Conservation (phyloP, 2,797 vertebrate genomes). For the Vespertilio murinus region DNA sequence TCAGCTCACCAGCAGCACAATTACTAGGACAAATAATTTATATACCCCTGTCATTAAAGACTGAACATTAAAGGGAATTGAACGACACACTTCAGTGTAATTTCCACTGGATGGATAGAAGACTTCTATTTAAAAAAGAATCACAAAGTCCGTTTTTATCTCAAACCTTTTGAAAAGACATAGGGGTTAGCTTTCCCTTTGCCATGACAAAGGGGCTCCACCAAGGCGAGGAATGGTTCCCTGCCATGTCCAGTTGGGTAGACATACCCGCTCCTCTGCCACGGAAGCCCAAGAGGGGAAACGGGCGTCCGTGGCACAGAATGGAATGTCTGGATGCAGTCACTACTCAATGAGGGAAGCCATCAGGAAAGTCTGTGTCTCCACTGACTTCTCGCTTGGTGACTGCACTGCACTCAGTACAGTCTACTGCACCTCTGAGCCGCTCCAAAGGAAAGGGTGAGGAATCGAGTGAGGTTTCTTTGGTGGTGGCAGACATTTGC, state of each 20-base stretch:
- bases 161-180: slow-evolving; percentile 49
- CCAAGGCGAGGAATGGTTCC: background rate
- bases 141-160: slow-evolving; percentile 61
- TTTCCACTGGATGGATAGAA: slow-evolving; percentile 48
- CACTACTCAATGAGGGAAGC: background rate
- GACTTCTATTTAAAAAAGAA: slow-evolving; percentile 42
- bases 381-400: background rate
- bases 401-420: background rate
- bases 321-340: background rate
- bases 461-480: background rate
- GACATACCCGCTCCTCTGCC: background rate
- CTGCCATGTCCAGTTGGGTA: background rate
- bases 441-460: background rate
- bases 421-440: background rate
- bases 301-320: background rate
- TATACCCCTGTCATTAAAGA: slow-evolving; percentile 72
- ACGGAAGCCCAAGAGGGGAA: background rate
- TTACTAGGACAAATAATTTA: slow-evolving; percentile 73
- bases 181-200: background rate
- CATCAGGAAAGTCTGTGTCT: background rate
- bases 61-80: slow-evolving; percentile 74
- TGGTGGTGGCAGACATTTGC: background rate
- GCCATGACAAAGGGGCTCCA: background rate
- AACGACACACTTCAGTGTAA: slow-evolving; percentile 71
- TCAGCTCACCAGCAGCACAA: slow-evolving; percentile 57